phyloP scores from a whole-genome alignment of 2,888 invertebrate species.

The Nymphalis c-album region DNA sequence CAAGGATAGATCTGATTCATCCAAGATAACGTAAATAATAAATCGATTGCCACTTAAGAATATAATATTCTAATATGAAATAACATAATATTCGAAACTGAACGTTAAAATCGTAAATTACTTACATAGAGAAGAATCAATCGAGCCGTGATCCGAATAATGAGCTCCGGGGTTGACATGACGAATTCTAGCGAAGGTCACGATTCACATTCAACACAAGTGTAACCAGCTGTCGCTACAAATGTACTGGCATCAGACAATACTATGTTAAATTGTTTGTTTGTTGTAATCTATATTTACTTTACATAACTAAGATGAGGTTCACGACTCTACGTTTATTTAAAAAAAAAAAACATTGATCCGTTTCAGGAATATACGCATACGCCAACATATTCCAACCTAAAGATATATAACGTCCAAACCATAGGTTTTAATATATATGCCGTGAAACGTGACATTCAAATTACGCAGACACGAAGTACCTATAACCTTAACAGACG shows the following conservation, averaged over 20 bases:
- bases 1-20: too few species aligned
- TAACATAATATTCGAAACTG: not conserved
- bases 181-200: slow-evolving; percentile 49
- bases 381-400: not conserved
- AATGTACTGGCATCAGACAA: slow-evolving; percentile 37
- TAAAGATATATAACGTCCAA: not conserved
- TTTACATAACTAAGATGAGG: slow-evolving; percentile 21
- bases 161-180: slow-evolving; percentile 54
- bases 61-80: not conserved
- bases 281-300: slow-evolving; percentile 26
- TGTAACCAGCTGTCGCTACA: slow-evolving; percentile 40
- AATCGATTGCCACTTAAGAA: not conserved
- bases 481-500: slow-evolving; percentile 15
- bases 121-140: slow-evolving; percentile 54
- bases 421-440: not conserved
- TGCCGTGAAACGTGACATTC: slow-evolving; percentile 34
- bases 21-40: not conserved
- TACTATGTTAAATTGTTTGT: slow-evolving; percentile 9
- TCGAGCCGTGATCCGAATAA: slow-evolving; percentile 49
- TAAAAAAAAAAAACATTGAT: not conserved
- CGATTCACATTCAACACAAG: slow-evolving; percentile 53
- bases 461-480: slow-evolving; percentile 29
- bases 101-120: slow-evolving; percentile 34
- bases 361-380: not conserved
- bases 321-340: not conserved